These are phyloP conservation scores for Lagorchestes hirsutus DNA, from an alignment of 2,797 vertebrate species.

Conservation along the genomic window DNA sequence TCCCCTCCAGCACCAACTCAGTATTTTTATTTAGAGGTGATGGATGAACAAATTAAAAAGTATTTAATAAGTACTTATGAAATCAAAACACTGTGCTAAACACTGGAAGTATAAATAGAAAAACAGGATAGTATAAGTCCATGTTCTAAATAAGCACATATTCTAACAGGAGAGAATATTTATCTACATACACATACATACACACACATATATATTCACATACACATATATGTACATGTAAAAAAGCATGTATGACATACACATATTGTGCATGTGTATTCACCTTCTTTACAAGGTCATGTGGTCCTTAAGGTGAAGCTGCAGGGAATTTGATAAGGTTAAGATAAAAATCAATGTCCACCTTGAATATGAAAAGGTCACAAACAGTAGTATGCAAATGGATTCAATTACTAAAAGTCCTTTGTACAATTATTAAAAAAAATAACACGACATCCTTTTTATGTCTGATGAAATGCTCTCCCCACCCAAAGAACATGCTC, in stretches of 20 bases:
- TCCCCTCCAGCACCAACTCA: not conserved
- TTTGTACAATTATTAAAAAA: not conserved
- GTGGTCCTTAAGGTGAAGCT: not conserved
- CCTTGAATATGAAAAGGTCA: not conserved
- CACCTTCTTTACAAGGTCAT: not conserved
- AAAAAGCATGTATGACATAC: not conserved
- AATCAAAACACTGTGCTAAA: not conserved
- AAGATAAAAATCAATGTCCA: not conserved
- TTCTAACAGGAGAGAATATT: not conserved
- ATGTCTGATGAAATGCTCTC: not conserved
- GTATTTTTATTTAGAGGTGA: not conserved
- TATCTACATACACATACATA: not conserved
- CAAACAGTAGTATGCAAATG: not conserved
- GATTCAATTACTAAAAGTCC: not conserved
- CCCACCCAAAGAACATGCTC: not conserved
- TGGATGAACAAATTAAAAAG: not conserved
- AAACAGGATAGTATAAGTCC: not conserved
- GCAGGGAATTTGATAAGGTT: not conserved
- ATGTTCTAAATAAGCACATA: not conserved
- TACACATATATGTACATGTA: not conserved
- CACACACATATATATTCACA: not conserved
- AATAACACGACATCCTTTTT: not conserved
- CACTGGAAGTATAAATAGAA: not conserved
- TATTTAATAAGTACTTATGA: not conserved
- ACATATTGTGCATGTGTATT: not conserved